A percentile compares a stretch with the other conserved stretches of the same genome.
Conservation (phyloP, 2,888 invertebrate species). For the Amphimallon solstitiale region DNA sequence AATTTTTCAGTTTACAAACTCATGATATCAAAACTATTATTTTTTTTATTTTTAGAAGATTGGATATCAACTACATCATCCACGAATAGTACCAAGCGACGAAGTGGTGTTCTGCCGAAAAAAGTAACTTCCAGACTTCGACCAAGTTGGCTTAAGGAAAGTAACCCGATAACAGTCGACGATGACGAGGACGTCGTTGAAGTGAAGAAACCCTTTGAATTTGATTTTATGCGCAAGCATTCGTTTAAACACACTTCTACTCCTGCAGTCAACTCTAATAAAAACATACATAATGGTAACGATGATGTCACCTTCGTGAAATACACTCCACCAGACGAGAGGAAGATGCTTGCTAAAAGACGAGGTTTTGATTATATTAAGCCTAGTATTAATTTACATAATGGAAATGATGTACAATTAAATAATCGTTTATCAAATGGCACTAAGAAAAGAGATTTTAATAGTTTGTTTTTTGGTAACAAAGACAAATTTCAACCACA, state of each 20-base stretch:
- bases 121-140: constrained; percentile 29
- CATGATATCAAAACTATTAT: background rate
- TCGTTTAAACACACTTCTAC: constrained; percentile 45
- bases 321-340: constrained; percentile 48
- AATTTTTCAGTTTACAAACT: too few species aligned
- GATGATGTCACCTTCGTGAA: constrained; percentile 55
- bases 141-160: constrained; percentile 22
- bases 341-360: constrained; percentile 49
- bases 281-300: constrained; percentile 44
- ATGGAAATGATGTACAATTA: constrained; percentile 15
- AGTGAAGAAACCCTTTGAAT: constrained; percentile 33
- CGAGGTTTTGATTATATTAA: constrained; percentile 48
- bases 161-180: constrained; percentile 45
- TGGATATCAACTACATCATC: constrained; percentile 39
- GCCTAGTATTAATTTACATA: constrained; percentile 21
- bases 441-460: constrained; percentile 28
- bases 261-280: constrained; percentile 39
- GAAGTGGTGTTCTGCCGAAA: constrained; percentile 28
- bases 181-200: constrained; percentile 46
- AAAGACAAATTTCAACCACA: constrained; percentile 13
- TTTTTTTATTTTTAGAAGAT: constrained; percentile 44
- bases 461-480: background rate
- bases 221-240: constrained; percentile 29
- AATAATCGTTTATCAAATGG: constrained; percentile 31
- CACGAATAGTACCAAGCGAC: constrained; percentile 24